Base-by-base conservation (phyloP, 2,113 vertebrate genomes). In the Athene cunicularia region DNA sequence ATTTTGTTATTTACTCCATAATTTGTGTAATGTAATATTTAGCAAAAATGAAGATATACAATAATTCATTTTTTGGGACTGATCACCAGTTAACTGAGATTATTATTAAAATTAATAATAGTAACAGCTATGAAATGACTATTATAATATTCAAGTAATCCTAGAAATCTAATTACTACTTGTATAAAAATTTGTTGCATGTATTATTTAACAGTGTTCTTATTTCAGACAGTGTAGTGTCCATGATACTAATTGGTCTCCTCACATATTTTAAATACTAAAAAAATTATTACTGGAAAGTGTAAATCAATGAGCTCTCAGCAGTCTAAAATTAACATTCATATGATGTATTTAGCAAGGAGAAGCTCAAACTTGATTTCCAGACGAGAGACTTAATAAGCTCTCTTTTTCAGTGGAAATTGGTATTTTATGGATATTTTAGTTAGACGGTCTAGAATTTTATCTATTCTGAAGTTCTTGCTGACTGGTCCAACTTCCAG, bases 131-230 rank as follows among this genome's bases (percentile, higher is more conserved):
- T 43, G 76, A 86, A 90, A 96, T 89, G 12, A 37, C 66, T 93
- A 68, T 95, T 95, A 81, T 90, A 94, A 96, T 92, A 94, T 86
- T 86, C 80, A 93, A 89, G 60, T 90, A 95, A 92, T 95, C 87
- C 88, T 94, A 91, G 85, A 93, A 96, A 89, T 96, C 80, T 97
- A 94, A 96, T 97, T 97, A 97, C 60, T 91, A 63, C 92, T 96
- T 95, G 96, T 94, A 73, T 96, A 90, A 95, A 88, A 96, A 96
- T 95, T 95, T 96, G 93, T 95, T 95, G 73, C 95, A 92, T 97
- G 66, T 94, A 97, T 97, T 97, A 98, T 97, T 97, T 95, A 98
- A 95, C 80, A 92, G 52, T 62, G 83, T 92, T 95, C 95, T 96
- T 90, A 91, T 91, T 97, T 97, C 93, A 96, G 86, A 90, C 70